A percentile compares a stretch with the other conserved stretches of the same genome.
phyloP scores from a whole-genome alignment of 2,113 vertebrate species.

The Lophotis ruficrista region DNA sequence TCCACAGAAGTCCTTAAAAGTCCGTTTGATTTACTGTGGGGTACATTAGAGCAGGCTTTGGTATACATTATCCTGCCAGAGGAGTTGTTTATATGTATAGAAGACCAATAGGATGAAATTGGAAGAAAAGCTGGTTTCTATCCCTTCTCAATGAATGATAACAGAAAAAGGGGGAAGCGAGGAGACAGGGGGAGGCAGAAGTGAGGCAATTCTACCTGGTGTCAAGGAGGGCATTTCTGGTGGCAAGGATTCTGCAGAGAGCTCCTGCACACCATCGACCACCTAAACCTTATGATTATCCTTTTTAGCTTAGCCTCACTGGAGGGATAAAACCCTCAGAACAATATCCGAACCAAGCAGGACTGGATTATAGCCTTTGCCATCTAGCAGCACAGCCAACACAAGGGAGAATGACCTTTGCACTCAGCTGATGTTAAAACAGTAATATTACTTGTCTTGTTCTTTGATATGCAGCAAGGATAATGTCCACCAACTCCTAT shows the following conservation, averaged over 20 bases:
- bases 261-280: accelerated
- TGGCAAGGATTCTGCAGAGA: background rate
- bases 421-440: background rate
- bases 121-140: background rate
- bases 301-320: background rate
- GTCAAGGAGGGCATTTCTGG: background rate
- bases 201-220: background rate
- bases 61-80: background rate
- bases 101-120: background rate
- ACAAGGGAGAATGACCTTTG: background rate
- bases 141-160: background rate
- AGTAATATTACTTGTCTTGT: background rate
- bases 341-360: background rate
- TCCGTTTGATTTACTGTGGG: slow-evolving; percentile 15
- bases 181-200: accelerated
- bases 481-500: background rate
- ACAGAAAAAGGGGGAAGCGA: background rate
- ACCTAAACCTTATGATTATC: background rate
- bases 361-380: background rate
- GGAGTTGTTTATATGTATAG: background rate
- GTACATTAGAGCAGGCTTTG: background rate
- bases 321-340: background rate
- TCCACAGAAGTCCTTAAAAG: slow-evolving; percentile 19
- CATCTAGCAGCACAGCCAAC: background rate
- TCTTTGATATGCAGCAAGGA: background rate